Percentiles rank a stretch among this genome's conserved stretches.
Evolutionary conservation across 2,113 vertebrate species (phyloP).

Genomic region (Vimba vimba): DNA sequence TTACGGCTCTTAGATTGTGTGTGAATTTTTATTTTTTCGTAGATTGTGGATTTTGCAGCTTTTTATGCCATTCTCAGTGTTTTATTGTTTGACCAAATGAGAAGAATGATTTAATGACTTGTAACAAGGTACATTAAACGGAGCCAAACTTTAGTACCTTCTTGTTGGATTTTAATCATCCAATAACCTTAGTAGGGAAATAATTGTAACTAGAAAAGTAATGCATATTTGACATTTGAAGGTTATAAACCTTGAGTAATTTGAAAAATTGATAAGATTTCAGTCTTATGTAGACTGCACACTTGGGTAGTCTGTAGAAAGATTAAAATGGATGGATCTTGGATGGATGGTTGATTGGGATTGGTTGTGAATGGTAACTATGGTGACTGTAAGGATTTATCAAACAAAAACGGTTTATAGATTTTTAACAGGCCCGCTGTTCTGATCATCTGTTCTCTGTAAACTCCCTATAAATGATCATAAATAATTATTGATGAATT

Average conservation of each 20-base stretch:
- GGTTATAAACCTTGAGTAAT: neutral
- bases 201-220: neutral
- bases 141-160: neutral
- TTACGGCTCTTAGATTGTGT: neutral
- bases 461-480: neutral
- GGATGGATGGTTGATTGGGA: neutral
- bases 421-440: neutral
- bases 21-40: neutral
- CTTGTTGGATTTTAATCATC: neutral
- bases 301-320: neutral
- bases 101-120: neutral
- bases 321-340: neutral
- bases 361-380: neutral
- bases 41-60: neutral
- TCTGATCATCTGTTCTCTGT: neutral
- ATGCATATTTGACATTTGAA: neutral
- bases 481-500: conserved; percentile 6
- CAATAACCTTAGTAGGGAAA: neutral
- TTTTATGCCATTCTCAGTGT: neutral
- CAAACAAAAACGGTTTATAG: neutral
- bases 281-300: neutral
- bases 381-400: neutral
- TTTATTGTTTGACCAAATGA: neutral
- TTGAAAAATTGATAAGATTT: neutral
- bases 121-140: neutral